Evolutionary conservation across 2,888 invertebrate genomes (phyloP), one percentile per base, ranked within the genome.

Genomic region (Rhamnusium bicolor): DNA sequence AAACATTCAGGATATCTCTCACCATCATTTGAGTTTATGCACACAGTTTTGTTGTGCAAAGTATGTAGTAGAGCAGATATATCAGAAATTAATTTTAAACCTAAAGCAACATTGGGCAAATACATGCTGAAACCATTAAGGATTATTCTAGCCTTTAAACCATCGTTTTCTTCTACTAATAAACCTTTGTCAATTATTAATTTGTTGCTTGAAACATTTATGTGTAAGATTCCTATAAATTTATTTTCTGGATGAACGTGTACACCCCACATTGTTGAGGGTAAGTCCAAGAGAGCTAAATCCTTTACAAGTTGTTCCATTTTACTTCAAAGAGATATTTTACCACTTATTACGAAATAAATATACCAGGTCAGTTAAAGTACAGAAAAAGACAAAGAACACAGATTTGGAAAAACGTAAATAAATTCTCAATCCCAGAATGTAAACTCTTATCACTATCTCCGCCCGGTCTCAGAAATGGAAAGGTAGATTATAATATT

Each of bases 271-370:
- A 32, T 18, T 1, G 53, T 32, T 29, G 65, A 65, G 14, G 65
- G 65, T 65, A 65, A 51, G 27, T 53, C 7, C n/a, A 65, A 32
- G 29, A 65, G 16, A 0, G 29, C 2, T 29, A 53, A n/a, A 14
- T 65, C 53, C 2, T 65, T 51, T n/a, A 51, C 19, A 6, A 65
- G n/a, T 7, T 65, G 27, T 53, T 65, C 65, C 65, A 65, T 65
- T 14, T 5, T 40, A n/a, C n/a, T n/a, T n/a, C n/a, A n/a, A n/a
- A n/a, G n/a, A n/a, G n/a, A n/a, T n/a, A n/a, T n/a, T n/a, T n/a
- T n/a, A n/a, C n/a, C n/a, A n/a, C n/a, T n/a, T n/a, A n/a, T n/a
- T n/a, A n/a, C n/a, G n/a, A n/a, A n/a, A n/a, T n/a, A n/a, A n/a
- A n/a, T n/a, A n/a, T n/a, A n/a, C n/a, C n/a, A n/a, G n/a, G n/a